Percentiles rank a stretch among this genome's conserved stretches.
Evolutionary conservation across 2,797 vertebrate species (phyloP).

Genomic region (Danio jaintianensis): DNA sequence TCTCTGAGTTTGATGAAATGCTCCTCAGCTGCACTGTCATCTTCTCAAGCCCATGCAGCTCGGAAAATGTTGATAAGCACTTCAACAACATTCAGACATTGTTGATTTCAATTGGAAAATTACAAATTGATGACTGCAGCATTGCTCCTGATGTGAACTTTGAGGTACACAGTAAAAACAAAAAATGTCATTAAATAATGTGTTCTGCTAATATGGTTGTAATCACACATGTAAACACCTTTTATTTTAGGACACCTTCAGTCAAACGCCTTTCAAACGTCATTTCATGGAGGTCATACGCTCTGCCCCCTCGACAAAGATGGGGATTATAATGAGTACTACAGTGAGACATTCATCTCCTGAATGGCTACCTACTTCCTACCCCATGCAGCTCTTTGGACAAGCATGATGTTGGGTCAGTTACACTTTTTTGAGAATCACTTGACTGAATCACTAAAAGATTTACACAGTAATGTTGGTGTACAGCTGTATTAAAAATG

Average conservation of each 20-base stretch:
- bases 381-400: conserved; percentile 21
- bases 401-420: conserved; percentile 33
- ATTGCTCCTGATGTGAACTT: conserved; percentile 22
- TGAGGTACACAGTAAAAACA: conserved; percentile 16
- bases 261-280: conserved; percentile 5
- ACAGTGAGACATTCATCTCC: conserved; percentile 29
- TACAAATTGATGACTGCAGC: conserved; percentile 11
- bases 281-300: conserved; percentile 11
- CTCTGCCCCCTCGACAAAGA: conserved; percentile 3
- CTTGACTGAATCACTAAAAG: conserved; percentile 2
- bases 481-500: not conserved
- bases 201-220: not conserved
- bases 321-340: conserved; percentile 18
- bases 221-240: conserved; percentile 8
- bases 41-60: conserved; percentile 22
- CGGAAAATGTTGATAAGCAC: conserved; percentile 38
- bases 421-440: not conserved
- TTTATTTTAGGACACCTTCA: conserved; percentile 12
- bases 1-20: conserved; percentile 35
- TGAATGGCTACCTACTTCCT: not conserved
- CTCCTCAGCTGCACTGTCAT: conserved; percentile 36
- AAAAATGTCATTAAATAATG: not conserved
- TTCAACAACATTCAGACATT: conserved; percentile 27
- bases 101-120: conserved; percentile 13
- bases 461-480: not conserved